Conservation (phyloP, 1,140 invertebrate genomes). For the Sesamia nonagrioides region DNA sequence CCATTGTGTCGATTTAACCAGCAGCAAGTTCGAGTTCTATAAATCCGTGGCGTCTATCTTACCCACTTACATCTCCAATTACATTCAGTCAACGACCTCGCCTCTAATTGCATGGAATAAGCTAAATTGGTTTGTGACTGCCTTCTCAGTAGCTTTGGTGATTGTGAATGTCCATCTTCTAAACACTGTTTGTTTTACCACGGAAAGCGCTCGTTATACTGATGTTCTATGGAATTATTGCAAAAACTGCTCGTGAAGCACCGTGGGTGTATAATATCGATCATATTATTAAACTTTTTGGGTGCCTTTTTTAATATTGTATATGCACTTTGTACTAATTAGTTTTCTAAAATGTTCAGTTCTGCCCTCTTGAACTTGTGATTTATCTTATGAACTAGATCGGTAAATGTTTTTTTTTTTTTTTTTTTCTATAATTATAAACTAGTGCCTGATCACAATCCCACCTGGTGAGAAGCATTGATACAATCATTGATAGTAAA, state of each 20-base stretch:
- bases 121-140: conserved; percentile 57
- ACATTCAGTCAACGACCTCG: conserved; percentile 52
- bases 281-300: not conserved
- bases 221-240: conserved; percentile 21
- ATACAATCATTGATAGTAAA: no score
- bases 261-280: not conserved
- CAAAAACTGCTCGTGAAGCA: conserved; percentile 13
- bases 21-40: conserved; percentile 1
- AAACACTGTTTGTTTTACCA: conserved; percentile 50
- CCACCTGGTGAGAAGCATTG: no score
- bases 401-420: not conserved
- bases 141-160: conserved; percentile 14
- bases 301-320: not conserved
- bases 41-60: conserved; percentile 42
- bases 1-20: not conserved
- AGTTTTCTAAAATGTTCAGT: not conserved
- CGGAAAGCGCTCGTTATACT: conserved; percentile 46
- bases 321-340: not conserved
- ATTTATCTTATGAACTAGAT: no score
- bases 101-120: conserved; percentile 59
- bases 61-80: conserved; percentile 49
- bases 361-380: not conserved
- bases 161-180: conserved; percentile 20
- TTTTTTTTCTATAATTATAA: no score
- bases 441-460: no score